These are phyloP conservation scores for Vireo altiloquus DNA, from an alignment of 2,113 vertebrate species.

Conservation along the genomic window DNA sequence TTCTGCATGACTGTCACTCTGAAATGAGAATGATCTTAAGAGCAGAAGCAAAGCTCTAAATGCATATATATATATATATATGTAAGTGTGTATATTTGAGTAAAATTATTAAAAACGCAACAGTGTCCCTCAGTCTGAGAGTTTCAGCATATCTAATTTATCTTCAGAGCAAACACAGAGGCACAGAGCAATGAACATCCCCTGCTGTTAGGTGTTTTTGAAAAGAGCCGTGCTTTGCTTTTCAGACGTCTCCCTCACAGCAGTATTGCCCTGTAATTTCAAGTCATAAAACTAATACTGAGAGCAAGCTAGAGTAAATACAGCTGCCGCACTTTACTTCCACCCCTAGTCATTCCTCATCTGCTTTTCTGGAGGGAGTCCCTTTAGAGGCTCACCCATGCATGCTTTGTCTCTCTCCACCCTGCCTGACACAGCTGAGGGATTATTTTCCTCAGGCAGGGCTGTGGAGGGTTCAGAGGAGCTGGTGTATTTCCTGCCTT, in stretches of 20 bases:
- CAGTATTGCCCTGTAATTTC: conserved; percentile 8
- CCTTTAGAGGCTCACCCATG: neutral
- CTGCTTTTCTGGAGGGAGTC: neutral
- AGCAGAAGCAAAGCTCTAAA: neutral
- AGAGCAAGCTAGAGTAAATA: neutral
- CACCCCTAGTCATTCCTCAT: accelerated
- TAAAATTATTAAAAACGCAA: neutral
- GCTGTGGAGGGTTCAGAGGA: neutral
- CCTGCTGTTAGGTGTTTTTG: conserved; percentile 12
- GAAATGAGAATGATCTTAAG: neutral
- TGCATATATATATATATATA: no score
- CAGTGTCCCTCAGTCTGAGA: neutral
- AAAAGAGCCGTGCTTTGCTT: neutral
- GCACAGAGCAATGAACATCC: neutral
- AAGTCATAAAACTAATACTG: neutral
- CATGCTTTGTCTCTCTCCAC: neutral
- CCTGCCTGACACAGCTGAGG: neutral
- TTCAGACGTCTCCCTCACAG: neutral
- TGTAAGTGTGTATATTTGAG: neutral
- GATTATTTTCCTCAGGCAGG: neutral
- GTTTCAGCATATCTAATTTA: neutral
- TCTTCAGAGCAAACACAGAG: neutral
- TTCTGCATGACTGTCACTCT: neutral
- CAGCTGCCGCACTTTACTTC: neutral
- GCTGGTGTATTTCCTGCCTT: neutral